Evolutionary conservation across 2,113 vertebrate genomes (phyloP).

Genomic region (Pongo abelii): DNA sequence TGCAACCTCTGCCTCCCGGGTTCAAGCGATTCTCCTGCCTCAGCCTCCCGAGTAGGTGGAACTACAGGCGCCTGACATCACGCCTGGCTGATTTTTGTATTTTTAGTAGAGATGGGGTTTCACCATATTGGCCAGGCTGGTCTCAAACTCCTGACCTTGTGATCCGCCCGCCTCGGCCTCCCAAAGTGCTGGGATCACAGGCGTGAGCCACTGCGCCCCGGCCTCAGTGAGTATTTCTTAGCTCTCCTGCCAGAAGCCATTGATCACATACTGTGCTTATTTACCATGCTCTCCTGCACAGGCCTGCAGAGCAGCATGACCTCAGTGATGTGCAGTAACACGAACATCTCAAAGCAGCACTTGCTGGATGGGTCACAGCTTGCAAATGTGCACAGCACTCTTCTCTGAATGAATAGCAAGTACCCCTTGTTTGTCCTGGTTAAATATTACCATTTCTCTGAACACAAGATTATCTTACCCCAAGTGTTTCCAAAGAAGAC

Average conservation of each 20-base stretch:
- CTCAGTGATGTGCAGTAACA: not conserved
- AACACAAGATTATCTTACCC: not conserved
- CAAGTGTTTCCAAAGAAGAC: not conserved
- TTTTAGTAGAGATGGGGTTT: no score
- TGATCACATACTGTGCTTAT: not conserved
- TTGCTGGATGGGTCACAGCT: not conserved
- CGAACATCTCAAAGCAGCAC: not conserved
- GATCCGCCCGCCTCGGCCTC: no score
- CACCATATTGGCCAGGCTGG: no score
- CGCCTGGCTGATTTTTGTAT: no score
- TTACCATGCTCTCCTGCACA: not conserved
- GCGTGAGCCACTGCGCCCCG: no score
- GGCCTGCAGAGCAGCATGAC: not conserved
- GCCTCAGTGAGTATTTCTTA: not conserved
- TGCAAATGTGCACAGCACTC: not conserved
- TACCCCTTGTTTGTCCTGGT: not conserved
- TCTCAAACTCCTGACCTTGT: no score
- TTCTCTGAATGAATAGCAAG: not conserved
- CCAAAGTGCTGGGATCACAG: no score
- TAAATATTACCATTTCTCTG: slow-evolving; percentile 46
- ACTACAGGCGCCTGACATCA: no score
- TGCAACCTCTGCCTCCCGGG: no score
- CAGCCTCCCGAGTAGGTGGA: no score
- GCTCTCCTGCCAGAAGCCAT: not conserved
- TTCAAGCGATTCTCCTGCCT: no score